A percentile compares a stretch with the other conserved stretches of the same genome.
These are phyloP conservation scores for Salvelinus fontinalis DNA, from an alignment of 2,113 vertebrate genomes.

Conservation along the genomic window DNA sequence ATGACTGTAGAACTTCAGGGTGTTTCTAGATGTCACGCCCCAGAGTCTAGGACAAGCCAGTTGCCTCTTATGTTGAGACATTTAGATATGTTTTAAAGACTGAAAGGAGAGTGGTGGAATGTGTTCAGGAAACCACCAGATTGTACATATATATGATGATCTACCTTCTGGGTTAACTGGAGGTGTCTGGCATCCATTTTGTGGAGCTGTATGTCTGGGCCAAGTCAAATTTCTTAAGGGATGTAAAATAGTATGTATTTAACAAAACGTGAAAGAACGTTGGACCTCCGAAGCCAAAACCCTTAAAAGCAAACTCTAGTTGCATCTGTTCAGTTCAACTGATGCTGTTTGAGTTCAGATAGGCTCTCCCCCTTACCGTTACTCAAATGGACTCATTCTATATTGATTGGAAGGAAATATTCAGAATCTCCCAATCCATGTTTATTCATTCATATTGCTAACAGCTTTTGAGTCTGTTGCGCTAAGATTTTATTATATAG, in stretches of 20 bases:
- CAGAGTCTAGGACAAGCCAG: not conserved
- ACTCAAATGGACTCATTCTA: constrained; percentile 37
- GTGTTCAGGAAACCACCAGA: not conserved
- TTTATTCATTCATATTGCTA: not conserved
- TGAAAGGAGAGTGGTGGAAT: not conserved
- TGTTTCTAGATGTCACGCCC: constrained; percentile 3
- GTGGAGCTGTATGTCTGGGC: constrained; percentile 15
- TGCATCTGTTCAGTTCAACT: constrained; percentile 10
- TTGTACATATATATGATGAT: not conserved
- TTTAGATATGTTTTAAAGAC: not conserved
- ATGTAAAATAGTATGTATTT: not conserved
- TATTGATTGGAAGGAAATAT: constrained; percentile 15
- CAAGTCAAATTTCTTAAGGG: constrained; percentile 13
- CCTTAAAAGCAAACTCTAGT: not conserved
- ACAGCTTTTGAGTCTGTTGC: constrained; percentile 1
- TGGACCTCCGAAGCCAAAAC: constrained; percentile 41
- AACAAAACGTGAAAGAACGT: constrained; percentile 4
- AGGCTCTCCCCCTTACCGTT: constrained; percentile 30
- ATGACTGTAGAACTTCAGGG: constrained; percentile 11
- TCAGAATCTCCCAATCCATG: not conserved
- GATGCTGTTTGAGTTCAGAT: constrained; percentile 20
- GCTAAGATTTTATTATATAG: constrained; percentile 8
- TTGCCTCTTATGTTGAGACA: constrained; percentile 10
- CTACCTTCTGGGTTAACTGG: constrained; percentile 32
- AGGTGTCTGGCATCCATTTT: constrained; percentile 15